A percentile compares a stretch with the other conserved stretches of the same genome.
Evolutionary conservation across 1,140 invertebrate species (phyloP).

Genomic region (Ceratitis capitata): DNA sequence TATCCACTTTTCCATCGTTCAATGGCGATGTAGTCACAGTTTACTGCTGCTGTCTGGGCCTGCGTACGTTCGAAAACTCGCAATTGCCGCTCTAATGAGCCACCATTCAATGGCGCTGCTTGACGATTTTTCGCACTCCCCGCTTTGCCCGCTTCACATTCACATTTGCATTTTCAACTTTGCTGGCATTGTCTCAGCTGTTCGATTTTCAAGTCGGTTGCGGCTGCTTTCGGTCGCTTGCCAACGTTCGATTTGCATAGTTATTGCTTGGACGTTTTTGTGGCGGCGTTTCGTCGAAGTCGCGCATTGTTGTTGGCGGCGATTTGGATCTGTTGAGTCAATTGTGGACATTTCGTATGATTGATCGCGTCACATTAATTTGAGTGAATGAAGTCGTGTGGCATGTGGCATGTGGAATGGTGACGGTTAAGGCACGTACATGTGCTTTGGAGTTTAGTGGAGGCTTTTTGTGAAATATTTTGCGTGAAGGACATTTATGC

Average conservation of each 20-base stretch:
- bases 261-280: constrained; percentile 26
- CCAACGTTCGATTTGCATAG: not conserved
- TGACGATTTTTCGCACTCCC: constrained; percentile 1
- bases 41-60: constrained; percentile 13
- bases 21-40: not conserved
- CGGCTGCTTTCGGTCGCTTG: not conserved
- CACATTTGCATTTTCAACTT: not conserved
- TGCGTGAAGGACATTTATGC: not conserved
- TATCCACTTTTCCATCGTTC: not conserved
- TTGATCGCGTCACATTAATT: constrained; percentile 34
- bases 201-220: not conserved
- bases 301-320: not conserved
- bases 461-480: not conserved
- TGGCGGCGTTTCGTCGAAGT: constrained; percentile 14
- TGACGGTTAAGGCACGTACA: not conserved
- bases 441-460: not conserved
- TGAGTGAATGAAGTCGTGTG: constrained; percentile 24
- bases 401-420: not conserved
- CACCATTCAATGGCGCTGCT: not conserved
- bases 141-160: not conserved
- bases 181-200: not conserved
- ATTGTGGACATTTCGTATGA: constrained; percentile 32
- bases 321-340: constrained; percentile 28
- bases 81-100: constrained; percentile 13
- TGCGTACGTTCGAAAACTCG: constrained; percentile 19